Percentiles rank a stretch among this genome's conserved stretches.
Evolutionary conservation across 2,797 vertebrate genomes (phyloP).

Genomic region (Phyllotis vaccarum): DNA sequence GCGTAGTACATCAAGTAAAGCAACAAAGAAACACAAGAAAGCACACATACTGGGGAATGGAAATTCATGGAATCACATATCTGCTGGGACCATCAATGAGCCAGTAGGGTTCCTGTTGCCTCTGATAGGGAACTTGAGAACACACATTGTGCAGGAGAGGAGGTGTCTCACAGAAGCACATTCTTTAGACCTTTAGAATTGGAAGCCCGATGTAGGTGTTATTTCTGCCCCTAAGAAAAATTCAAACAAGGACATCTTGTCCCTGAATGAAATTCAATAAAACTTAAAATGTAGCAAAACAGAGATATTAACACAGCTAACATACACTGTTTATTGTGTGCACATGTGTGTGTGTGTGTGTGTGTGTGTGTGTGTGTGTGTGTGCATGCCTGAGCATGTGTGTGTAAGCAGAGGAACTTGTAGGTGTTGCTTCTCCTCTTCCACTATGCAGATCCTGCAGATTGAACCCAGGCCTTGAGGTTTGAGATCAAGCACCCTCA

Average conservation of each 20-base stretch:
- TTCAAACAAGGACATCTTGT: conserved; percentile 44
- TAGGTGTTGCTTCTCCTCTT: not conserved
- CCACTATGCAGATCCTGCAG: not conserved
- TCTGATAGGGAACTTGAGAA: not conserved
- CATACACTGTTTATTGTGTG: no score
- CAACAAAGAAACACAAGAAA: not conserved
- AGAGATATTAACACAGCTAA: not conserved
- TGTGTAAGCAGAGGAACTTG: not conserved
- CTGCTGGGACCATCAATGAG: not conserved
- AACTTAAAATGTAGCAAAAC: not conserved
- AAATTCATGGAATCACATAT: not conserved
- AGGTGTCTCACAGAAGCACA: not conserved
- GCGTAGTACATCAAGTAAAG: not conserved
- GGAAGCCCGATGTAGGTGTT: not conserved
- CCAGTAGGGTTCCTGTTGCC: not conserved
- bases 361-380: not conserved
- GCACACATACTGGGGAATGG: not conserved
- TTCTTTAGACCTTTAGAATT: not conserved
- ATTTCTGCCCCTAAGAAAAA: not conserved
- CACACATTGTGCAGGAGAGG: no score
- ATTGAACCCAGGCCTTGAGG: not conserved
- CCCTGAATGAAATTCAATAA: conserved; percentile 21
- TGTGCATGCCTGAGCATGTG: not conserved
- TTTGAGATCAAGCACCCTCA: not conserved
- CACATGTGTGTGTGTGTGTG: not conserved